Evolutionary conservation across 2,888 invertebrate genomes (phyloP), one percentile per base, ranked within the genome.

Genomic region (Clitarchus hookeri): DNA sequence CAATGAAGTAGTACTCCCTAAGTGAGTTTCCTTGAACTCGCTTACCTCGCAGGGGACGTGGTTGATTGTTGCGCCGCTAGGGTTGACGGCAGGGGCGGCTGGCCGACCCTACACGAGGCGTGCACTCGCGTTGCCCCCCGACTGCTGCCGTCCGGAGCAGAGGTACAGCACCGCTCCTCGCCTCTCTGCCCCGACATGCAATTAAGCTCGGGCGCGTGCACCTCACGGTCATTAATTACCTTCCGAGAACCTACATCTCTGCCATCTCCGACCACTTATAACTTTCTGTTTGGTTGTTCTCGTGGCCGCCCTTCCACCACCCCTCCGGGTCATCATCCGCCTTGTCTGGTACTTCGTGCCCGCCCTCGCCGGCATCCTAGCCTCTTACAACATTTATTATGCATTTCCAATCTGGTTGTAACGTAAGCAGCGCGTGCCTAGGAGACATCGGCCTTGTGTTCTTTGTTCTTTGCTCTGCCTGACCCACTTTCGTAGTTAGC

Each of bases 221-320:
- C n/a, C 65, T 23, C 65, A 8, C 3, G 65, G n/a, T 65, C 65
- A 65, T 65, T 65, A 65, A 65, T 65, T 65, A 65, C 65, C 65
- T 19, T 8, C 65, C 65, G 84, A 84, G 53, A 53, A 84, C 53
- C 25, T 26, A 48, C 48, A 84, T 84, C 83, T 36, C 26, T 53
- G 26, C 26, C 84, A 84, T 84, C 23, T 53, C n/a, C 84, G 84
- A 48, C 53, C 48, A 26, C 26, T 53, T 53, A 84, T 27, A n/a
- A 44, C 53, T 84, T 84, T 25, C 44, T 84, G 48, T 53, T 83
- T 0, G n/a, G 26, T 84, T 26, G 84, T 84, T 84, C 44, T 11
- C 84, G 48, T 53, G 48, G n/a, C 84, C 44, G 26, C 16, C 84
- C 53, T 8, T 44, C 53, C 11, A 36, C 65, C 6, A 0, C 65